A percentile compares a stretch with the other conserved stretches of the same genome.
phyloP scores from a whole-genome alignment of 2,113 vertebrate genomes.

The Tragelaphus imberbis region DNA sequence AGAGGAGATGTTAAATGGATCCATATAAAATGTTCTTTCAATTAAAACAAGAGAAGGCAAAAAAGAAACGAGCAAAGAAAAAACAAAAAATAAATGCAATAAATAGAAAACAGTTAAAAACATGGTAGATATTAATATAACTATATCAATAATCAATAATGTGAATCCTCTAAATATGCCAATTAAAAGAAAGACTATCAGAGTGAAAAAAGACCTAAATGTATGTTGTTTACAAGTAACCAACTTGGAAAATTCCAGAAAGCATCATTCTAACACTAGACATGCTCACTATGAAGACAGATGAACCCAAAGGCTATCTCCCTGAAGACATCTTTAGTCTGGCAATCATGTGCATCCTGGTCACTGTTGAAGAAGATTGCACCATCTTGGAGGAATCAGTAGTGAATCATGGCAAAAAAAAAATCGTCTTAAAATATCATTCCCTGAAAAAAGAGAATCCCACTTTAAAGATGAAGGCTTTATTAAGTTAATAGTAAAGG shows the following conservation, averaged over 20 bases:
- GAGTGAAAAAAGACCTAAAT: not conserved
- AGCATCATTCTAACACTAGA: conserved; percentile 87
- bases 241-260: conserved; percentile 80
- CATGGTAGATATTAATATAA: not conserved
- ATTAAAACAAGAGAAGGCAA: not conserved
- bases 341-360: conserved; percentile 86
- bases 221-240: not conserved
- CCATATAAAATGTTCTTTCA: not conserved
- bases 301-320: conserved; percentile 90
- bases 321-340: conserved; percentile 93
- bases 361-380: conserved; percentile 87
- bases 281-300: conserved; percentile 94
- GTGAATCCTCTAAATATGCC: not conserved
- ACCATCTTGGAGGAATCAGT: conserved; percentile 86
- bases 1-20: not conserved
- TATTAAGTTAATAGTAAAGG: not conserved
- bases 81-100: not conserved
- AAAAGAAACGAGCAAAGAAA: not conserved
- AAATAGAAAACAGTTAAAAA: not conserved
- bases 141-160: not conserved
- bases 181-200: not conserved
- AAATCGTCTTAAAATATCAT: conserved; percentile 80
- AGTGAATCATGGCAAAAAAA: conserved; percentile 78
- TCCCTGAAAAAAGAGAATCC: not conserved
- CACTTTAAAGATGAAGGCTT: not conserved